Percentiles rank a stretch among this genome's conserved stretches.
These are phyloP conservation scores for Calliphora vicina DNA, from an alignment of 1,140 invertebrate genomes.

Conservation along the genomic window DNA sequence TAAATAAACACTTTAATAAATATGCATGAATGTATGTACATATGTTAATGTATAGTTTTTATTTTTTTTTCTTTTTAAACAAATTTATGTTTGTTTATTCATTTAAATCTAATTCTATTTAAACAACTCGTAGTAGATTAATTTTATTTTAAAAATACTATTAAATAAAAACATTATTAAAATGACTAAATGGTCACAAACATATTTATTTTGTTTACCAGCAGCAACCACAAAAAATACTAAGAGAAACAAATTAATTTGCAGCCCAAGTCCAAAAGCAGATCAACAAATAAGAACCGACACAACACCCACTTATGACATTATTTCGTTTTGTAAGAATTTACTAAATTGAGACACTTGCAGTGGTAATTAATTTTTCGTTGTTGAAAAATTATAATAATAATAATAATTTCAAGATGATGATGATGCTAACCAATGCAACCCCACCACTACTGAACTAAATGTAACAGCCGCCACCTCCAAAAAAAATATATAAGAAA, in stretches of 20 bases:
- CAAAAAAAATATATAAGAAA: neutral
- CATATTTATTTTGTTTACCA: neutral
- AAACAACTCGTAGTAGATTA: no score
- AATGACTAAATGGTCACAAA: no score
- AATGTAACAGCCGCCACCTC: neutral
- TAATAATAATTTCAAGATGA: neutral
- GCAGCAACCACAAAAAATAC: neutral
- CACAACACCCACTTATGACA: slow-evolving; percentile 26
- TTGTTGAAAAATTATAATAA: neutral
- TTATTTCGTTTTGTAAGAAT: slow-evolving; percentile 5
- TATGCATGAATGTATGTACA: no score
- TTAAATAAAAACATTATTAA: no score
- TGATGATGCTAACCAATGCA: neutral
- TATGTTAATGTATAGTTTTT: no score
- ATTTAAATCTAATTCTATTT: no score
- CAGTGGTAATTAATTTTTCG: slow-evolving; percentile 30
- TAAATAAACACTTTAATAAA: no score
- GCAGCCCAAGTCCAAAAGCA: neutral
- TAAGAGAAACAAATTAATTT: neutral
- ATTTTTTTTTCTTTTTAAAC: no score
- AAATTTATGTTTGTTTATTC: no score
- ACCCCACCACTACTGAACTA: neutral
- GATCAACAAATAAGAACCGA: neutral
- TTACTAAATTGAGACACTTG: slow-evolving; percentile 30
- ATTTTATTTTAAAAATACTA: no score